These are phyloP conservation scores for Dermolepida albohirtum DNA, from an alignment of 2,888 invertebrate genomes.

Conservation along the genomic window DNA sequence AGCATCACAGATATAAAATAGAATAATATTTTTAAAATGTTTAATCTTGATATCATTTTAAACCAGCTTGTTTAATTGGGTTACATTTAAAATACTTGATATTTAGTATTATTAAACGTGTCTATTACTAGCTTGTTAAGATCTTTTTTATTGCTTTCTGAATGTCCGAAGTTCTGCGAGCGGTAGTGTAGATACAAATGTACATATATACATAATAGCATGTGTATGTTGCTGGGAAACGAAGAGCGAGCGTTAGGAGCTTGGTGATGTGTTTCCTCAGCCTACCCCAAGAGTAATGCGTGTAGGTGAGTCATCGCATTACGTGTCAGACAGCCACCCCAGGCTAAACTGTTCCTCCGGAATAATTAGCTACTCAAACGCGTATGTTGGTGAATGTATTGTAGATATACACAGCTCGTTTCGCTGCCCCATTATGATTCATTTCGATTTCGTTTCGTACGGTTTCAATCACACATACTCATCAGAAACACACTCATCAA, in stretches of 20 bases:
- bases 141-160: too few relatives aligned
- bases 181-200: too few relatives aligned
- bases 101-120: too few relatives aligned
- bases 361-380: conserved; percentile 15
- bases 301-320: conserved; percentile 30
- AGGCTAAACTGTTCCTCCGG: conserved; percentile 17
- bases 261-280: neutral
- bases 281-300: conserved; percentile 24
- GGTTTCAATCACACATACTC: neutral
- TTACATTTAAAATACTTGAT: too few relatives aligned
- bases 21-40: too few relatives aligned
- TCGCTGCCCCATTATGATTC: conserved; percentile 14
- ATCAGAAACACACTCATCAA: neutral
- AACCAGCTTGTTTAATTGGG: too few relatives aligned
- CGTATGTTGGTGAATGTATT: neutral
- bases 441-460: conserved; percentile 27
- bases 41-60: too few relatives aligned
- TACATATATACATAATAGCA: too few relatives aligned
- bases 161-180: too few relatives aligned
- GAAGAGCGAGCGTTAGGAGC: neutral
- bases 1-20: too few relatives aligned
- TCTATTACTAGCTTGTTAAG: too few relatives aligned
- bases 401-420: neutral
- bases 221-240: too few relatives aligned
- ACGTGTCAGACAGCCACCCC: conserved; percentile 26